phyloP scores from a whole-genome alignment of 2,113 vertebrate species.

The Orientallactaga bullata region DNA sequence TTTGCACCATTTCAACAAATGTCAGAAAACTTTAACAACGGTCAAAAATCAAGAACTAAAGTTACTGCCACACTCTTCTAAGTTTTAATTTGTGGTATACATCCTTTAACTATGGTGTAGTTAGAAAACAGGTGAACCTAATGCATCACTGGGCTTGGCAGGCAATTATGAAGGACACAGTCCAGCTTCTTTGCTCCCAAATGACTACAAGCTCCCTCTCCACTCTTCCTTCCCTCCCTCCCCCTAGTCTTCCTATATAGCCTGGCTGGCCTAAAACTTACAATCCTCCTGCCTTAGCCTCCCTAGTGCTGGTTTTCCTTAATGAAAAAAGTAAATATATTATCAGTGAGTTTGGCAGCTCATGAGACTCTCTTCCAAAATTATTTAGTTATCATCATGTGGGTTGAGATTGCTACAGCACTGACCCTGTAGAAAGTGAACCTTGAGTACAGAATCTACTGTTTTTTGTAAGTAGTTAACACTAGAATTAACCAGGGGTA shows the following conservation, averaged over 20 bases:
- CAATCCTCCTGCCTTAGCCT: not conserved
- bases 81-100: not conserved
- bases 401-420: not conserved
- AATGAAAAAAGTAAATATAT: not conserved
- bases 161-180: not conserved
- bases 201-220: not conserved
- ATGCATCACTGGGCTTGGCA: not conserved
- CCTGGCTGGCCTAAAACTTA: not conserved
- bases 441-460: not conserved
- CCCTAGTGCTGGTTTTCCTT: not conserved
- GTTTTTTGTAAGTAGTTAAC: not conserved
- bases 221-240: not conserved
- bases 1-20: slow-evolving; percentile 11
- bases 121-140: not conserved
- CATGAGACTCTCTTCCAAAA: not conserved
- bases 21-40: not conserved
- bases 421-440: not conserved
- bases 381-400: not conserved
- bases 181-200: not conserved
- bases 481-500: not conserved
- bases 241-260: not conserved
- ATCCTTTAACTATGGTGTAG: not conserved
- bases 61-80: not conserved
- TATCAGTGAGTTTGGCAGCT: not conserved
- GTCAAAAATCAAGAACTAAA: not conserved